Conservation (phyloP, 1,140 invertebrate genomes). For the Drosophila miranda region DNA sequence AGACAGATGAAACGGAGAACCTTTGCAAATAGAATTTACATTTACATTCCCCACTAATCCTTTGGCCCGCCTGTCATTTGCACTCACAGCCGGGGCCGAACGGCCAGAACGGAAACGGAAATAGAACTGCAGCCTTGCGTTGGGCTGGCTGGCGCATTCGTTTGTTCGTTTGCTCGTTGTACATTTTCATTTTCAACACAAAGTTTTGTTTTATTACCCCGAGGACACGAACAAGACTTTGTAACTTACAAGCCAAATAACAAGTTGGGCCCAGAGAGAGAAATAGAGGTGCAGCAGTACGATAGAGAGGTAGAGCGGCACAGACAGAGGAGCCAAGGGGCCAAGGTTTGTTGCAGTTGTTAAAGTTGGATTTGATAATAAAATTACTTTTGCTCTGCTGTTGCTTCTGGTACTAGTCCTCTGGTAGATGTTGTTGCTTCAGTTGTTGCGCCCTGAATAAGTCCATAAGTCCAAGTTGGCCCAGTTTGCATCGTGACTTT, state of each 20-base stretch:
- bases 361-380: conserved; percentile 80
- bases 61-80: conserved; percentile 69
- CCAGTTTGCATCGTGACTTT: conserved; percentile 70
- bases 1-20: conserved; percentile 18
- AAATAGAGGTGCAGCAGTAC: conserved; percentile 1
- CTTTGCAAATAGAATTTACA: conserved; percentile 69
- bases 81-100: conserved; percentile 41
- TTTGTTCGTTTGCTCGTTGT: conserved; percentile 45
- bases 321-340: conserved; percentile 7
- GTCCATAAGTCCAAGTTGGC: conserved; percentile 66
- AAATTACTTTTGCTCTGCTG: conserved; percentile 73
- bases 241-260: conserved; percentile 80
- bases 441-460: conserved; percentile 39
- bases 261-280: conserved; percentile 61
- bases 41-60: conserved; percentile 61
- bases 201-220: conserved; percentile 80
- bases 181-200: conserved; percentile 81
- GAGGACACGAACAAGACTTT: conserved; percentile 80
- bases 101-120: conserved; percentile 8
- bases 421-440: conserved; percentile 3
- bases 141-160: conserved; percentile 3
- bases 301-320: neutral
- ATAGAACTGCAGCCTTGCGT: neutral
- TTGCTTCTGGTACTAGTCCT: conserved; percentile 21
- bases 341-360: conserved; percentile 66